Base-by-base conservation (phyloP, 2,888 invertebrate genomes). In the Neria commutata region DNA sequence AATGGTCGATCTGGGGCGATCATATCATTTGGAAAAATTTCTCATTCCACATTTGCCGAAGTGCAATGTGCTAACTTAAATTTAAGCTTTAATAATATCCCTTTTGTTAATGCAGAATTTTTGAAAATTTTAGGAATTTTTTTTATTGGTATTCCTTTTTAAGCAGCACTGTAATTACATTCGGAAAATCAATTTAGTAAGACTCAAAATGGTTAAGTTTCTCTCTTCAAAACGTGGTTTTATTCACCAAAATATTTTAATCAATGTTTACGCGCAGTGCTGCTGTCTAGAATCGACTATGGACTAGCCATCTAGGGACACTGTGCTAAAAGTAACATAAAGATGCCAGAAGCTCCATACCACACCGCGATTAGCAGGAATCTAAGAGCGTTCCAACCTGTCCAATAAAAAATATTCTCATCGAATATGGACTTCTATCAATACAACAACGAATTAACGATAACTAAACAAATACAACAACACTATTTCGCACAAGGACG, bases 31-130 rank as follows among this genome's bases (percentile, higher is more conserved):
- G 23, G 40, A 16, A 61, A 64, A 50, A 45, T 56, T 21, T 56
- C 62, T 55, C 58, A 23, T 23, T 63, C 3, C 58, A 61, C 21
- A 56, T 60, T 4, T 60, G 62, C n/a, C 46, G 40, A n/a, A 60
- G 56, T 21, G 16, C 40, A 29, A 23, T 54, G 58, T 21, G 2
- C 46, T 4, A 54, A 58, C 33, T 34, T 14, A 25, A 16, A 42
- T 11, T 19, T 2, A 37, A 19, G n/a, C n/a, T n/a, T n/a, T n/a
- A n/a, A n/a, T n/a, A n/a, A n/a, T n/a, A n/a, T n/a, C n/a, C n/a
- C n/a, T n/a, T n/a, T n/a, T n/a, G n/a, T n/a, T n/a, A n/a, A n/a
- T n/a, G n/a, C n/a, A n/a, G n/a, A n/a, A n/a, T n/a, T n/a, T n/a
- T n/a, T n/a, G n/a, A 52, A n/a, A 25, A 52, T 24, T n/a, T 53